phyloP scores from a whole-genome alignment of 2,113 vertebrate species.

The Sylvietta virens region DNA sequence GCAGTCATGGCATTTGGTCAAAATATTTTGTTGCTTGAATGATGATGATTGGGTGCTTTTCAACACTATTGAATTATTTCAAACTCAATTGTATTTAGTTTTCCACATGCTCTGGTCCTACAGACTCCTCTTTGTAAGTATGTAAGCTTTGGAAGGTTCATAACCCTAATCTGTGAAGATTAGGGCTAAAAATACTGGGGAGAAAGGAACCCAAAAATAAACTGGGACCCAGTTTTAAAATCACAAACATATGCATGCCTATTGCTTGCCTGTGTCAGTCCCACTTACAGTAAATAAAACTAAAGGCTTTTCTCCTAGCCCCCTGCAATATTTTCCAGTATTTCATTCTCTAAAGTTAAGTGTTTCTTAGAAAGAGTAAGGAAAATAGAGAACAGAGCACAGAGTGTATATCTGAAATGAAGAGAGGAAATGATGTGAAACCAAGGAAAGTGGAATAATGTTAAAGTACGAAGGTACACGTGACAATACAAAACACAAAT shows the following conservation, averaged over 20 bases:
- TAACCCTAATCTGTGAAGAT: not conserved
- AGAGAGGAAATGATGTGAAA: not conserved
- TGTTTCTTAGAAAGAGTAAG: not conserved
- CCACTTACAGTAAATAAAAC: not conserved
- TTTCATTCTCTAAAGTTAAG: not conserved
- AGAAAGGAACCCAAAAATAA: not conserved
- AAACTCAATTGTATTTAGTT: not conserved
- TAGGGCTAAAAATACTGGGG: not conserved
- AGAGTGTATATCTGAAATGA: not conserved
- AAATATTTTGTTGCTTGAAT: not conserved
- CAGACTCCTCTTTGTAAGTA: not conserved
- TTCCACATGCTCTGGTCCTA: not conserved
- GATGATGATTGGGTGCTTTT: not conserved
- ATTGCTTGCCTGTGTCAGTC: not conserved
- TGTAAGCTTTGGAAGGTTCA: rapidly evolving
- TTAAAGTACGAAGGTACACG: not conserved
- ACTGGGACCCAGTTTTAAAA: not conserved
- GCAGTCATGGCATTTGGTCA: not conserved
- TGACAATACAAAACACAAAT: not conserved
- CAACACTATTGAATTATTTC: not conserved
- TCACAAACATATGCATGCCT: not conserved
- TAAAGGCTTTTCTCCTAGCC: not conserved
- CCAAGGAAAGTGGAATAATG: not conserved
- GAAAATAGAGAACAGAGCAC: not conserved
- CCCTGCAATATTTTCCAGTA: not conserved